Percentiles rank a stretch among this genome's conserved stretches.
Evolutionary conservation across 35 echinoderm and acorn worm species (phyloP).

Genomic region (Anneissia japonica): DNA sequence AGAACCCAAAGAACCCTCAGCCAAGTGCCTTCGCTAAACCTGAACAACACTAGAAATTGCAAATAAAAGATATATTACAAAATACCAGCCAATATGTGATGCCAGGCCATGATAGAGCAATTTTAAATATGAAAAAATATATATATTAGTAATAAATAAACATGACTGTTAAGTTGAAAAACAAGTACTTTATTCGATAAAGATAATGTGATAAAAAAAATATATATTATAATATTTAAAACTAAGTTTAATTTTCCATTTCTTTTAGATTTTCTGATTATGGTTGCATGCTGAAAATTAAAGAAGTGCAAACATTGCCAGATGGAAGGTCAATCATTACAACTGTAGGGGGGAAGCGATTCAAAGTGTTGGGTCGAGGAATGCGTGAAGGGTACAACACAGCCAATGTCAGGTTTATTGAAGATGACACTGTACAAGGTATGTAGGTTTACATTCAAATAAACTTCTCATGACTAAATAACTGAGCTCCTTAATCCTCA

Average conservation of each 20-base stretch:
- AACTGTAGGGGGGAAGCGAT: constrained; percentile 68
- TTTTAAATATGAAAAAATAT: too few species aligned
- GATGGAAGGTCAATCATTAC: constrained; percentile 65
- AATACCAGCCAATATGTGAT: too few species aligned
- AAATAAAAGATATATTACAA: too few species aligned
- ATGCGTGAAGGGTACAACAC: constrained; percentile 96
- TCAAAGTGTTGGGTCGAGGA: constrained; percentile 61
- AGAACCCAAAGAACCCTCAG: not conserved
- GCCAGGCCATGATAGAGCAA: too few species aligned
- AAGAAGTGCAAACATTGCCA: constrained; percentile 56
- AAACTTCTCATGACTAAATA: too few species aligned
- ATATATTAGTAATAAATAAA: too few species aligned
- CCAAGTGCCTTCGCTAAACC: not conserved
- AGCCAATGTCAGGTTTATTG: constrained; percentile 64
- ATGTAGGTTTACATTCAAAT: too few species aligned
- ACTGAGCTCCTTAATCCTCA: too few species aligned
- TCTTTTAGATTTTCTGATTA: constrained; percentile 52
- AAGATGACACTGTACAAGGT: constrained; percentile 54
- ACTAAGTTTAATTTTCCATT: not conserved
- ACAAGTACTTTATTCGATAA: not conserved
- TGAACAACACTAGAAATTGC: not conserved
- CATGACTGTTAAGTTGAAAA: too few species aligned
- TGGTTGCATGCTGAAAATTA: constrained; percentile 84
- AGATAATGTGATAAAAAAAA: too few species aligned
- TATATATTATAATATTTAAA: not conserved